Evolutionary conservation across 1,140 invertebrate genomes (phyloP).

Genomic region (Drosophila elegans): DNA sequence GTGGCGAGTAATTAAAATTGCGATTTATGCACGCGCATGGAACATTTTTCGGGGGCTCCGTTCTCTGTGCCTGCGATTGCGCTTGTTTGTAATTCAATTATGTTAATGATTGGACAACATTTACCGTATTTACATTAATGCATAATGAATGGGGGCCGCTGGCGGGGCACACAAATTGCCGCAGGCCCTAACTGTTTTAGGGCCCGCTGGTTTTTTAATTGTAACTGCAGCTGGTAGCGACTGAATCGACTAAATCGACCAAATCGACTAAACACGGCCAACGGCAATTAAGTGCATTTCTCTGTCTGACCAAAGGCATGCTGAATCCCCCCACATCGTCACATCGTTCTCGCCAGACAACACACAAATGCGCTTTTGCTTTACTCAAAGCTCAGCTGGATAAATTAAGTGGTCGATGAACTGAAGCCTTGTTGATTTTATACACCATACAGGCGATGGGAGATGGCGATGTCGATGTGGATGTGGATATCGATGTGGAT

Average conservation of each 20-base stretch:
- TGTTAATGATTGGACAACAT: slow-evolving; percentile 85
- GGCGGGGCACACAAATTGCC: slow-evolving; percentile 24
- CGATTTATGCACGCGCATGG: slow-evolving; percentile 75
- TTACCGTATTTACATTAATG: slow-evolving; percentile 85
- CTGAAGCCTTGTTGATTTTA: slow-evolving; percentile 84
- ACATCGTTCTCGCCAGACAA: slow-evolving; percentile 39
- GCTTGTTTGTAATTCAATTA: slow-evolving; percentile 85
- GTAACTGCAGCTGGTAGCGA: slow-evolving; percentile 32
- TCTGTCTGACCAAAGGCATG: slow-evolving; percentile 81
- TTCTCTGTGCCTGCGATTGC: slow-evolving; percentile 15
- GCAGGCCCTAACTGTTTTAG: too few relatives aligned
- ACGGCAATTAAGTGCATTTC: slow-evolving; percentile 82
- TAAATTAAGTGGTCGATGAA: slow-evolving; percentile 85
- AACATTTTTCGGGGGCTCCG: slow-evolving; percentile 18
- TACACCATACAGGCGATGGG: slow-evolving; percentile 46
- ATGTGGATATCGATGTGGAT: not conserved
- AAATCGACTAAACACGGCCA: slow-evolving; percentile 43
- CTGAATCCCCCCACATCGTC: slow-evolving; percentile 18
- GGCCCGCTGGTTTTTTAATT: slow-evolving; percentile 40
- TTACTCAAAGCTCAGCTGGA: slow-evolving; percentile 83
- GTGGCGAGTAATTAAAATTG: slow-evolving; percentile 79
- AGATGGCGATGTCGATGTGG: too few relatives aligned
- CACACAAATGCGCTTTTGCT: slow-evolving; percentile 76
- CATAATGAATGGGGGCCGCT: slow-evolving; percentile 79
- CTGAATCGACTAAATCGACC: not conserved